A percentile compares a stretch with the other conserved stretches of the same genome.
Conservation (phyloP, 2,113 vertebrate genomes). For the Galeopterus variegatus region DNA sequence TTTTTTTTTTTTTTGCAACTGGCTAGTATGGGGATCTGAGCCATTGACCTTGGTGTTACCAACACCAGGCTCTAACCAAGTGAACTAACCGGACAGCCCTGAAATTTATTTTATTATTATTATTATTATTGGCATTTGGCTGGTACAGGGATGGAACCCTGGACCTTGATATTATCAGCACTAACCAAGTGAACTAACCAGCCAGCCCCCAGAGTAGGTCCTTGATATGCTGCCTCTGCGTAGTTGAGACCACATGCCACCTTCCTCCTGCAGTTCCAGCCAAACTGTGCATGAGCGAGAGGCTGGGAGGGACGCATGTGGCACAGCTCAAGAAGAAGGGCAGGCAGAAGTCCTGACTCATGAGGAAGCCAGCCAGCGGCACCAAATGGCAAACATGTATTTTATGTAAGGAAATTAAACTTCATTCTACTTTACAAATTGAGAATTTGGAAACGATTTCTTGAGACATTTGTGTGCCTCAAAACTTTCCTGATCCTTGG, state of each 20-base stretch:
- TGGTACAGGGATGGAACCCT: too few relatives aligned
- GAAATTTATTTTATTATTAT: too few relatives aligned
- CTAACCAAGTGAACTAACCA: too few relatives aligned
- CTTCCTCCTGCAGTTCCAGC: neutral
- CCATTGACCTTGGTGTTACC: too few relatives aligned
- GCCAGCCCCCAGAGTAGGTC: neutral
- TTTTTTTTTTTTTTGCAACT: too few relatives aligned
- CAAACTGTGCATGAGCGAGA: too few relatives aligned
- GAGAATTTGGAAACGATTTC: neutral
- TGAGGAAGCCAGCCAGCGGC: neutral
- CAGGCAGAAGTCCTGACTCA: neutral
- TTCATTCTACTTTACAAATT: neutral
- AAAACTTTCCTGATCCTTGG: neutral
- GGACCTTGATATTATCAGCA: too few relatives aligned
- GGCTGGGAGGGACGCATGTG: neutral
- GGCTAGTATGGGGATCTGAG: too few relatives aligned
- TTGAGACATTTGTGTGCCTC: neutral
- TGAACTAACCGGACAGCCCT: neutral
- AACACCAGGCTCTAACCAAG: too few relatives aligned
- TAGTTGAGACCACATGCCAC: rapidly evolving
- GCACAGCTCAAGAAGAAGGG: too few relatives aligned
- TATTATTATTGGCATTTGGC: too few relatives aligned
- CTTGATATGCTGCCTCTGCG: too few relatives aligned
- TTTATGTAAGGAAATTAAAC: neutral
- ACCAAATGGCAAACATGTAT: neutral